Percentiles rank a stretch among this genome's conserved stretches.
These are phyloP conservation scores for Spatula versicolor DNA, from an alignment of 2,797 vertebrate species.

Conservation along the genomic window DNA sequence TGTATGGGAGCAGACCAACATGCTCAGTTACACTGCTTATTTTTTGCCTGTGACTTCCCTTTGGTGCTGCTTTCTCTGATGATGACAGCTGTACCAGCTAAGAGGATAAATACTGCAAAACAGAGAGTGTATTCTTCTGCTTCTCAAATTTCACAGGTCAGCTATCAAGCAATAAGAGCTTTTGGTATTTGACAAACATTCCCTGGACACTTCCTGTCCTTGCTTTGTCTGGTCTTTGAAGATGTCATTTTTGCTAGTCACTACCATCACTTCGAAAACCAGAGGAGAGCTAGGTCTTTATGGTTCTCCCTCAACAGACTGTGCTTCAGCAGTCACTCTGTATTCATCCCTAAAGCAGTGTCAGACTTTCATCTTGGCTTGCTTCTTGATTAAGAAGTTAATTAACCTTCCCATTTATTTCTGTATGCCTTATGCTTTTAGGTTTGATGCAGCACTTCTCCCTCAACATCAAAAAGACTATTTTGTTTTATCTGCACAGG, in stretches of 20 bases:
- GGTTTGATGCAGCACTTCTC: neutral
- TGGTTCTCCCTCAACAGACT: neutral
- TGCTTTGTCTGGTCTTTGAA: neutral
- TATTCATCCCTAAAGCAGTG: neutral
- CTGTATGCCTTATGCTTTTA: neutral
- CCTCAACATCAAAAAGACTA: neutral
- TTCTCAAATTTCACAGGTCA: neutral
- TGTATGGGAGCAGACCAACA: neutral
- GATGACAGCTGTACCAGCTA: neutral
- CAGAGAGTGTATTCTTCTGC: neutral
- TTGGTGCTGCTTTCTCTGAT: neutral
- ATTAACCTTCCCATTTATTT: neutral
- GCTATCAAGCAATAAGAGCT: neutral
- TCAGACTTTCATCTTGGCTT: neutral
- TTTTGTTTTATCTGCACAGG: neutral
- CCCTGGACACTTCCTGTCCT: neutral
- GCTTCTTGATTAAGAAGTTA: neutral
- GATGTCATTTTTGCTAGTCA: neutral
- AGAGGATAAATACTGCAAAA: neutral
- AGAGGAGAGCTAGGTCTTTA: neutral
- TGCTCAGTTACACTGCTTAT: accelerated
- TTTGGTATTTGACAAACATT: neutral
- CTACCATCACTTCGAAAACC: neutral
- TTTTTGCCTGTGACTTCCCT: accelerated
- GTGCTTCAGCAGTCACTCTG: neutral